Evolutionary conservation across 2,113 vertebrate species (phyloP).

Genomic region (Spilogale gracilis): DNA sequence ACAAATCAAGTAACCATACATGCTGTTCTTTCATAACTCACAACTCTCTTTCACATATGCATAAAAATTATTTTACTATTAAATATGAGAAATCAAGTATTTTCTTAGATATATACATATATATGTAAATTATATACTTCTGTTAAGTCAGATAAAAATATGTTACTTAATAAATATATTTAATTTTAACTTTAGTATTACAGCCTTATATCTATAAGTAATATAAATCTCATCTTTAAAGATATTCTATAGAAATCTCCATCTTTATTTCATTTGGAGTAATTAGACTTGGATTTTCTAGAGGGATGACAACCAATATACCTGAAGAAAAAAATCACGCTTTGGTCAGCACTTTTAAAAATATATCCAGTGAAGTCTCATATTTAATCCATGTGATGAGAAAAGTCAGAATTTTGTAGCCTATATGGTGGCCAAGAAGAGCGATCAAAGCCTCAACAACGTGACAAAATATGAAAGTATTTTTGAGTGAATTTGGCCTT

Average conservation of each 20-base stretch:
- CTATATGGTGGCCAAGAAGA: background rate
- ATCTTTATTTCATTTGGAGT: constrained; percentile 22
- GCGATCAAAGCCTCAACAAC: constrained; percentile 33
- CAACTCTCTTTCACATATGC: background rate
- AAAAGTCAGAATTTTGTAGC: constrained; percentile 24
- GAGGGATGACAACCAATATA: background rate
- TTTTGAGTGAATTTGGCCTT: constrained; percentile 37
- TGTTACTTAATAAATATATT: background rate
- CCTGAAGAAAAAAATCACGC: background rate
- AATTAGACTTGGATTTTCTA: background rate
- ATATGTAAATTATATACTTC: background rate
- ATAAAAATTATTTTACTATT: background rate
- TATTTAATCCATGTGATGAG: constrained; percentile 57
- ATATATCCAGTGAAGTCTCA: background rate
- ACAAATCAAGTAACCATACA: background rate
- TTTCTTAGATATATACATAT: background rate
- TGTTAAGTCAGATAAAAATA: background rate
- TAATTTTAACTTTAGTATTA: constrained; percentile 4
- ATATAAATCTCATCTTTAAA: constrained; percentile 36
- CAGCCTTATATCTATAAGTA: background rate
- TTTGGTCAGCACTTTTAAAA: background rate
- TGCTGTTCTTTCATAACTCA: background rate
- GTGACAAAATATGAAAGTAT: constrained; percentile 23
- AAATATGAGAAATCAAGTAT: constrained; percentile 36
- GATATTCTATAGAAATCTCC: background rate